phyloP scores from a whole-genome alignment of 2,888 invertebrate genomes.

The Coleophora flavipennella region DNA sequence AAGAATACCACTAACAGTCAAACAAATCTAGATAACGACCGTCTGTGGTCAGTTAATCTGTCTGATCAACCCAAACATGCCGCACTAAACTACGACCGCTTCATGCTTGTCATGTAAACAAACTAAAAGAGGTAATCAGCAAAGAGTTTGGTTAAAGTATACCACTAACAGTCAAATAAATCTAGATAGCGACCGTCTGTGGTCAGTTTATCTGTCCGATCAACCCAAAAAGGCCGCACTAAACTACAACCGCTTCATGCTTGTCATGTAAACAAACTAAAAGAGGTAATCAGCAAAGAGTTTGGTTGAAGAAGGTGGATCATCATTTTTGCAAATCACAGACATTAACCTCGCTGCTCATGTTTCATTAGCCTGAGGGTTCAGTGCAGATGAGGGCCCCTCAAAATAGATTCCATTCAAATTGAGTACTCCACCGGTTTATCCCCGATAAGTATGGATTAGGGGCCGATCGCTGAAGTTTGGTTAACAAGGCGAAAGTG shows the following conservation, averaged over 20 bases:
- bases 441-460: slow-evolving; percentile 53
- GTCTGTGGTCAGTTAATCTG: too few relatives aligned
- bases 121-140: neutral
- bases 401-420: slow-evolving; percentile 47
- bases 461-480: slow-evolving; percentile 37
- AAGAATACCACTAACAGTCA: too few relatives aligned
- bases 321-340: slow-evolving; percentile 19
- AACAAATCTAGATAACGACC: too few relatives aligned
- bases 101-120: too few relatives aligned
- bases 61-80: too few relatives aligned
- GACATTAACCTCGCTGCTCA: slow-evolving; percentile 35
- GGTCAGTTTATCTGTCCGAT: too few relatives aligned
- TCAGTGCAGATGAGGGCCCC: slow-evolving; percentile 24
- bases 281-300: neutral
- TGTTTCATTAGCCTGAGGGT: slow-evolving; percentile 46
- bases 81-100: too few relatives aligned
- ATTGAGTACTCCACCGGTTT: slow-evolving; percentile 62
- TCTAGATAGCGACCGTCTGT: too few relatives aligned
- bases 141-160: neutral
- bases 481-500: slow-evolving; percentile 41
- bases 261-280: too few relatives aligned
- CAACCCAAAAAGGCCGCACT: too few relatives aligned
- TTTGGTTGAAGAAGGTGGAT: neutral
- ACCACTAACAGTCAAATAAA: too few relatives aligned
- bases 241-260: too few relatives aligned